These are phyloP conservation scores for Cydia strobilella DNA, from an alignment of 1,140 invertebrate genomes.

Conservation along the genomic window DNA sequence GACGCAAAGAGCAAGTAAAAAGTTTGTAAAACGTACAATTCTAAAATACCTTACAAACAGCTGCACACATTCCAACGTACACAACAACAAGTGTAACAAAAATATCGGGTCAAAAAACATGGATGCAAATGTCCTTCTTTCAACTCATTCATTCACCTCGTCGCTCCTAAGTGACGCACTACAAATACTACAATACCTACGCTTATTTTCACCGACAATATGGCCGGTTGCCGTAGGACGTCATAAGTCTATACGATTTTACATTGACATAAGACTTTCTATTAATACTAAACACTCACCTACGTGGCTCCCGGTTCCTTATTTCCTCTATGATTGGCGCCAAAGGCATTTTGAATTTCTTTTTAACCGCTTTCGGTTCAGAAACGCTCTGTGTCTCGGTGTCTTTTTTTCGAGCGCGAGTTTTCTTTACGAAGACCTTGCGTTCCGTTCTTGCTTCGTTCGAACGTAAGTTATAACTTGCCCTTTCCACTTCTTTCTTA, in stretches of 20 bases:
- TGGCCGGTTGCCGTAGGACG: background rate
- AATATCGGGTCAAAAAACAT: background rate
- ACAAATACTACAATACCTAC: conserved; percentile 32
- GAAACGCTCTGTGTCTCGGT: conserved; percentile 41
- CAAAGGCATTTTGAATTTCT: conserved; percentile 63
- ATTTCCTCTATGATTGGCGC: conserved; percentile 71
- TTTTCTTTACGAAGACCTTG: conserved; percentile 55
- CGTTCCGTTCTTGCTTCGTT: conserved; percentile 62
- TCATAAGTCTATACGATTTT: background rate
- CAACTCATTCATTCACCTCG: conserved; percentile 2
- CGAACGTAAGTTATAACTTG: conserved; percentile 68
- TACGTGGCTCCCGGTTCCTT: conserved; percentile 52
- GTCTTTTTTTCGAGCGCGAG: conserved; percentile 35
- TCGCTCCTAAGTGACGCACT: conserved; percentile 29
- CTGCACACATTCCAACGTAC: background rate
- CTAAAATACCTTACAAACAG: background rate
- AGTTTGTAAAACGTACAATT: too few relatives aligned
- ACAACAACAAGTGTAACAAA: background rate
- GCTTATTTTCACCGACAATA: background rate
- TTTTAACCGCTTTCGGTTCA: conserved; percentile 49
- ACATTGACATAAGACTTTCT: background rate
- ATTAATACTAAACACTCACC: conserved; percentile 13
- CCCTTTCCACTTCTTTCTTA: conserved; percentile 52
- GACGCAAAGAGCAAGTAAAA: too few relatives aligned
- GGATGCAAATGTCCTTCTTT: background rate